These are phyloP conservation scores for Glaucopsyche alexis DNA, from an alignment of 2,888 invertebrate genomes.

Conservation along the genomic window DNA sequence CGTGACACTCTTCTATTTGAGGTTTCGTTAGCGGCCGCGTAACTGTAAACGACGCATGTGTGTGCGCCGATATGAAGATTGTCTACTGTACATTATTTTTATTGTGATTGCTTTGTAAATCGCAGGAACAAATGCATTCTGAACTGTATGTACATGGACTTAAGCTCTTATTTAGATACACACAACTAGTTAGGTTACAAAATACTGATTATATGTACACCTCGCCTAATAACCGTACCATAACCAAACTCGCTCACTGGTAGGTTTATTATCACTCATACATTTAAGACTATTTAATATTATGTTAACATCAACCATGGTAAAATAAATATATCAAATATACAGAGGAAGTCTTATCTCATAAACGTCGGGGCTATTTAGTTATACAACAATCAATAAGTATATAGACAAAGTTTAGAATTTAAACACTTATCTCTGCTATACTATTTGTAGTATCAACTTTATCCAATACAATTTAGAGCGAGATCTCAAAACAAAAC, in stretches of 20 bases:
- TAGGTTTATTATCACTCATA: background rate
- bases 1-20: too few relatives aligned
- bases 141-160: background rate
- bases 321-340: constrained; percentile 27
- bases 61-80: too few relatives aligned
- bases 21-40: too few relatives aligned
- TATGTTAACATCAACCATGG: constrained; percentile 23
- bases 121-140: background rate
- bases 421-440: background rate
- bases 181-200: background rate
- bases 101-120: background rate
- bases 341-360: constrained; percentile 3
- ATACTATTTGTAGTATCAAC: too few relatives aligned
- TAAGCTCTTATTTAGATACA: background rate
- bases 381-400: background rate
- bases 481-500: too few relatives aligned
- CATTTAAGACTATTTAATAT: constrained; percentile 21
- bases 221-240: background rate
- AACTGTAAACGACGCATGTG: too few relatives aligned
- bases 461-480: too few relatives aligned
- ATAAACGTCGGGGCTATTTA: background rate
- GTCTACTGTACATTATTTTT: too few relatives aligned
- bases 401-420: background rate
- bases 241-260: constrained; percentile 5
- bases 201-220: background rate